These are phyloP conservation scores for Calyptomena viridis DNA, from an alignment of 2,113 vertebrate species.

Conservation along the genomic window DNA sequence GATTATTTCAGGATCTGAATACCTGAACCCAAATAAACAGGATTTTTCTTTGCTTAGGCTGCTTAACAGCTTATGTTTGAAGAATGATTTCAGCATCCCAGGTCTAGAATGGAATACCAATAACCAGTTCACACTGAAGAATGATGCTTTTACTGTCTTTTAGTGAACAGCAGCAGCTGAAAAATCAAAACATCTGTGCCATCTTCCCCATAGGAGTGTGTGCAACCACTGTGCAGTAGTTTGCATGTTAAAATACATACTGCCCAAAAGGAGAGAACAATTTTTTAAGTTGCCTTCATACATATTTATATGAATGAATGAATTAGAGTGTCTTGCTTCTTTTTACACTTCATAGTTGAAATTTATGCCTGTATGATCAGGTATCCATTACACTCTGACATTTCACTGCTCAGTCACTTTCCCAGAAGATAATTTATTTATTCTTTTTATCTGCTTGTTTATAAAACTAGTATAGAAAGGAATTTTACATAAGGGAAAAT, in stretches of 20 bases:
- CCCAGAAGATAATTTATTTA: slow-evolving; percentile 27
- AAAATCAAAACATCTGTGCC: neutral
- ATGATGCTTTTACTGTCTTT: neutral
- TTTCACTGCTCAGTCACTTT: slow-evolving; percentile 4
- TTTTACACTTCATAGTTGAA: slow-evolving; percentile 28
- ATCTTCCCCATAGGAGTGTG: neutral
- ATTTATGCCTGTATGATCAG: slow-evolving; percentile 19
- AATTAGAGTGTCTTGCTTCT: slow-evolving; percentile 14
- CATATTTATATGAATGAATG: slow-evolving; percentile 34
- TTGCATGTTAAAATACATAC: neutral
- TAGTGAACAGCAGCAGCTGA: neutral
- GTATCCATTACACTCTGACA: slow-evolving; percentile 20
- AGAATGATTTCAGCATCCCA: neutral
- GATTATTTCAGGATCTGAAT: neutral
- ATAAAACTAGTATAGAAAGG: neutral
- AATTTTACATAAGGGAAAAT: slow-evolving; percentile 18
- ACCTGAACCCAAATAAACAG: neutral
- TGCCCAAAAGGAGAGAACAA: neutral
- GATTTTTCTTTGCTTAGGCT: neutral
- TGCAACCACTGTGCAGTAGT: neutral
- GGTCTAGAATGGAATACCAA: neutral
- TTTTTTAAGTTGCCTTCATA: slow-evolving; percentile 10
- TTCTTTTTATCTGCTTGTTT: slow-evolving; percentile 48
- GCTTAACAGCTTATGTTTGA: neutral
- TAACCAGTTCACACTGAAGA: neutral